Conservation (phyloP, 1,140 invertebrate genomes). For the Potamilus streckersoni region DNA sequence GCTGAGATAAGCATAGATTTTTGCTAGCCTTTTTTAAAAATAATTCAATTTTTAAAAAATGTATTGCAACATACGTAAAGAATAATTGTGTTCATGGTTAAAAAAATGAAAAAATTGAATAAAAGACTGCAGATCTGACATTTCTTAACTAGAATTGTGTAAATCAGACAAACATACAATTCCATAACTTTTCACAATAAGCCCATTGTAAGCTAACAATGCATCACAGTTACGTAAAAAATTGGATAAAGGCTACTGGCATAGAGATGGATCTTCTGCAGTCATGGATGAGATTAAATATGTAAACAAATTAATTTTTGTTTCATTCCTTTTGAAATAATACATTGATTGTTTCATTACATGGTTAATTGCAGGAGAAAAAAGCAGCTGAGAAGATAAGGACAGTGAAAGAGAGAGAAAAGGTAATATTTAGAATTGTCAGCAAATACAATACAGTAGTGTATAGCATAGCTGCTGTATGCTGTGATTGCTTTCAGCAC, state of each 20-base stretch:
- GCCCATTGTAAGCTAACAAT: no score
- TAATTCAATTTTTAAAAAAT: no score
- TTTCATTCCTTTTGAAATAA: no score
- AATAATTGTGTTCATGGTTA: no score
- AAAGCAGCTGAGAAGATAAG: constrained; percentile 39
- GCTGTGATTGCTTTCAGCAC: background rate
- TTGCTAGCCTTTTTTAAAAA: no score
- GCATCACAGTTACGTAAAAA: background rate
- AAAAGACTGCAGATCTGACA: no score
- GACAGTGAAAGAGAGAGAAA: constrained; percentile 38
- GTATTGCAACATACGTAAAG: no score
- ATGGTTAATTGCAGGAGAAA: constrained; percentile 33
- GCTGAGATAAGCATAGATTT: no score
- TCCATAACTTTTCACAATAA: no score
- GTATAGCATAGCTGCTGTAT: background rate
- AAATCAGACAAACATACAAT: no score
- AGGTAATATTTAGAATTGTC: constrained; percentile 9
- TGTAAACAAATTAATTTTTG: background rate
- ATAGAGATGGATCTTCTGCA: background rate
- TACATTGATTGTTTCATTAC: background rate
- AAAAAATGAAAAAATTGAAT: no score
- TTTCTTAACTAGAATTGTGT: no score
- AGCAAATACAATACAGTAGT: background rate
- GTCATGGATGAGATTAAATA: constrained; percentile 2
- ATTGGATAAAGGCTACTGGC: background rate